Conservation (phyloP, 2,113 vertebrate species). For the Lagopus muta region DNA sequence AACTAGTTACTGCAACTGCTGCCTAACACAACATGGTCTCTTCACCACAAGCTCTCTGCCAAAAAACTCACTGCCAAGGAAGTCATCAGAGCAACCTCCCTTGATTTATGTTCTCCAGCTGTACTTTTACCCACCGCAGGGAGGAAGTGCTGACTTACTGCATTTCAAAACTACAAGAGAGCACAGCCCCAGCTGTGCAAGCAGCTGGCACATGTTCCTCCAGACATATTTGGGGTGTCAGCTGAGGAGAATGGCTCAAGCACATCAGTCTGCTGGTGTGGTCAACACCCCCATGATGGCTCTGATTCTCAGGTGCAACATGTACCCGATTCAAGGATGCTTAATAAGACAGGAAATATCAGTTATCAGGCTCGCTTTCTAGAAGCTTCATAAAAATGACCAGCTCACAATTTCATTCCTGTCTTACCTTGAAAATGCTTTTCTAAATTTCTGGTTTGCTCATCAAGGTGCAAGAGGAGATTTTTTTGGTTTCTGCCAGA, state of each 20-base stretch:
- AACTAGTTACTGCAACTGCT: background rate
- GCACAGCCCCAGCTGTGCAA: background rate
- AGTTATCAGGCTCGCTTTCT: background rate
- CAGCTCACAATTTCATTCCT: background rate
- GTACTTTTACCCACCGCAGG: background rate
- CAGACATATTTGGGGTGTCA: background rate
- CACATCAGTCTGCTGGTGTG: background rate
- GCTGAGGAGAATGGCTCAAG: background rate
- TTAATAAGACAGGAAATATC: background rate
- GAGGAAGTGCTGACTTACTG: background rate
- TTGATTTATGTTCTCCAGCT: background rate
- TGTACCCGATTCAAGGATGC: background rate
- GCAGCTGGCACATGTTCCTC: background rate
- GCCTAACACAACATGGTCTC: background rate
- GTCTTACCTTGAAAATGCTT: background rate
- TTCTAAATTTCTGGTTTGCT: background rate
- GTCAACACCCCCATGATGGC: background rate
- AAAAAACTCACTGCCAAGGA: background rate
- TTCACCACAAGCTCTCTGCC: background rate
- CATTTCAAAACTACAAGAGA: accelerated
- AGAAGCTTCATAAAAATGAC: background rate
- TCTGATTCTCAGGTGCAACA: background rate
- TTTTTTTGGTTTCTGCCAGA: background rate
- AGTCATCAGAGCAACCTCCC: background rate
- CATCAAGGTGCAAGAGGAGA: background rate